Conservation (phyloP, 2,797 vertebrate genomes). For the Chaenodraco wilsoni region DNA sequence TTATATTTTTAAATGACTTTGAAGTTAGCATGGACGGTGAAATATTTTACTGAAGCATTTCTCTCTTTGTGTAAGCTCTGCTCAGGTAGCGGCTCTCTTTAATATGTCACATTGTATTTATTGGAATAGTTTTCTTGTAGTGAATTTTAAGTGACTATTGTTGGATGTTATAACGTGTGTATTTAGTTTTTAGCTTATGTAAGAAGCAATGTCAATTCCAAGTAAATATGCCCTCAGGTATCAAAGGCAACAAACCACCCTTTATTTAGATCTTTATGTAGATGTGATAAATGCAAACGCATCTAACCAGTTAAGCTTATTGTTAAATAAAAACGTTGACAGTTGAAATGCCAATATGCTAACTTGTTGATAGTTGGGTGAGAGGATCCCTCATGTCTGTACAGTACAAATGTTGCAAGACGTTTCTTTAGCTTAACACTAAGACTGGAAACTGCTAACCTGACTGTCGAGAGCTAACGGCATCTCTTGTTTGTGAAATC, state of each 20-base stretch:
- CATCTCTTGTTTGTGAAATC: neutral
- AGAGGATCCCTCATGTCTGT: neutral
- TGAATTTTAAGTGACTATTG: conserved; percentile 63
- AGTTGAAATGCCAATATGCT: neutral
- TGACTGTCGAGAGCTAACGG: neutral
- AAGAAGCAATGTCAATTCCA: conserved; percentile 41
- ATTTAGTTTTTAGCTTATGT: conserved; percentile 33
- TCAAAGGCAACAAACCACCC: conserved; percentile 54
- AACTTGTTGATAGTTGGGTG: conserved; percentile 2
- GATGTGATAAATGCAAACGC: conserved; percentile 13
- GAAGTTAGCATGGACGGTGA: conserved; percentile 70
- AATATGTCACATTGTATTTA: conserved; percentile 75
- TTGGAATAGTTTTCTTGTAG: conserved; percentile 58
- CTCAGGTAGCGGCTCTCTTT: conserved; percentile 81
- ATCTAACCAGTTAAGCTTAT: conserved; percentile 3
- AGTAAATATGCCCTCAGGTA: conserved; percentile 77
- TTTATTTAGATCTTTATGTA: conserved; percentile 33
- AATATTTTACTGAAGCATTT: conserved; percentile 65
- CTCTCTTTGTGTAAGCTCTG: conserved; percentile 74
- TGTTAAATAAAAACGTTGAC: conserved; percentile 9
- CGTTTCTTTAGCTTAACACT: neutral
- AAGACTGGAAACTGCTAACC: neutral
- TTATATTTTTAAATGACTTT: conserved; percentile 74
- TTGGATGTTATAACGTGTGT: conserved; percentile 34
- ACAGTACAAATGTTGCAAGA: neutral